A percentile compares a stretch with the other conserved stretches of the same genome.
Conservation (phyloP, 1,140 invertebrate genomes). For the Chlorops oryzae region DNA sequence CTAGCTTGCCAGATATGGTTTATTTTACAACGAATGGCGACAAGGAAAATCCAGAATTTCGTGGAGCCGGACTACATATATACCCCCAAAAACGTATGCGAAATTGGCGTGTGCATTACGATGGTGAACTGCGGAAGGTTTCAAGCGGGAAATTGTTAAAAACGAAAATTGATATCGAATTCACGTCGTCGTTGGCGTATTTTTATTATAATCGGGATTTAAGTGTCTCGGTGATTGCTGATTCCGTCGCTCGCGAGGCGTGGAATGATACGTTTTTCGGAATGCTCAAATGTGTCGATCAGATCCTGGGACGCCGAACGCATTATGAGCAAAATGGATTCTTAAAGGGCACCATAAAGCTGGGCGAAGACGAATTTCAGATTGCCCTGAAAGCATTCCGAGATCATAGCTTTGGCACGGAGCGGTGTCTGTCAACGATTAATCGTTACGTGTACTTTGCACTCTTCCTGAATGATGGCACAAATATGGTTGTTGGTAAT, state of each 20-base stretch:
- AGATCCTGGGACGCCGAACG: conserved; percentile 31
- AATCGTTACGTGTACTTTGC: conserved; percentile 44
- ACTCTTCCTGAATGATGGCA: conserved; percentile 37
- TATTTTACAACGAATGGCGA: conserved; percentile 35
- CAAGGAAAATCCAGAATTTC: conserved; percentile 31
- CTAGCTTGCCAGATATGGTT: conserved; percentile 38
- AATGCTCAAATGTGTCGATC: conserved; percentile 25
- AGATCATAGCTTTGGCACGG: conserved; percentile 41
- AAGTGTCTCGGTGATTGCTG: conserved; percentile 35
- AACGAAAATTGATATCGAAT: conserved; percentile 27
- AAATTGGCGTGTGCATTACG: conserved; percentile 29
- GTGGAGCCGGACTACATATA: conserved; percentile 32
- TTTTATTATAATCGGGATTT: conserved; percentile 40
- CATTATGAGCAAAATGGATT: conserved; percentile 38
- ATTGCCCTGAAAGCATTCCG: conserved; percentile 24
- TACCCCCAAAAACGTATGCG: conserved; percentile 35
- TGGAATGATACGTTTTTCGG: conserved; percentile 41
- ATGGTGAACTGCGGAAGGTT: conserved; percentile 18
- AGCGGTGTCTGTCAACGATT: conserved; percentile 40
- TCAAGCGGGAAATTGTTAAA: conserved; percentile 9
- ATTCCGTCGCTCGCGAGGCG: conserved; percentile 38
- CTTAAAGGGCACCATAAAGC: conserved; percentile 17
- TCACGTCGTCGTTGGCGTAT: conserved; percentile 23
- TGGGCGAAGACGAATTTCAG: too few species aligned
- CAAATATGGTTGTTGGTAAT: conserved; percentile 39